Percentiles rank a stretch among this genome's conserved stretches.
Evolutionary conservation across 2,113 vertebrate genomes (phyloP).

Genomic region (Austrofundulus limnaeus): DNA sequence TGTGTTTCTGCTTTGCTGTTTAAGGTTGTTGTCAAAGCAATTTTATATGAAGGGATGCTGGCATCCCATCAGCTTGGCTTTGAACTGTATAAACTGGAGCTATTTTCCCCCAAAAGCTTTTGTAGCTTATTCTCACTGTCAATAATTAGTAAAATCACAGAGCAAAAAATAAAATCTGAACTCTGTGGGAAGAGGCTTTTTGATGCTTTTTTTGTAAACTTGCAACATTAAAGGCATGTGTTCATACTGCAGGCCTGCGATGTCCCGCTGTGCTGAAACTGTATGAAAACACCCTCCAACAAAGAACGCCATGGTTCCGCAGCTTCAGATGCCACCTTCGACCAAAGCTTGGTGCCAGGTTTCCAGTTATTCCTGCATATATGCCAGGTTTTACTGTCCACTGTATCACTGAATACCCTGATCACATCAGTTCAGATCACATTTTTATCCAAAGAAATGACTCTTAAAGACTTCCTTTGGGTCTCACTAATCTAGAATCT

Average conservation of each 20-base stretch:
- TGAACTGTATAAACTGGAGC: conserved; percentile 35
- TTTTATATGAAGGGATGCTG: background rate
- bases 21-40: conserved; percentile 3
- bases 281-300: conserved; percentile 45
- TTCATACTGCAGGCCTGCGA: conserved; percentile 46
- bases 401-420: conserved; percentile 39
- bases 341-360: conserved; percentile 23
- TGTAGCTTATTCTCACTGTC: conserved; percentile 1
- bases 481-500: conserved; percentile 50
- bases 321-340: conserved; percentile 36
- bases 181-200: conserved; percentile 27
- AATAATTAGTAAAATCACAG: conserved; percentile 38
- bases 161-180: conserved; percentile 43
- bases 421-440: conserved; percentile 59
- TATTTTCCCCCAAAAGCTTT: conserved; percentile 24
- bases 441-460: conserved; percentile 46
- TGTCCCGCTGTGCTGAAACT: conserved; percentile 53
- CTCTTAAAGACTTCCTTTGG: conserved; percentile 52
- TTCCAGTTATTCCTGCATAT: conserved; percentile 13
- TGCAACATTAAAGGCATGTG: conserved; percentile 55
- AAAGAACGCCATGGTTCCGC: conserved; percentile 51
- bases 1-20: background rate
- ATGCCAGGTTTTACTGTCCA: conserved; percentile 55
- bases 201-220: conserved; percentile 53
- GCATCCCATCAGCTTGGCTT: conserved; percentile 32